A percentile compares a stretch with the other conserved stretches of the same genome.
Evolutionary conservation across 2,113 vertebrate genomes (phyloP).

Genomic region (Phrynosoma blainvillii): DNA sequence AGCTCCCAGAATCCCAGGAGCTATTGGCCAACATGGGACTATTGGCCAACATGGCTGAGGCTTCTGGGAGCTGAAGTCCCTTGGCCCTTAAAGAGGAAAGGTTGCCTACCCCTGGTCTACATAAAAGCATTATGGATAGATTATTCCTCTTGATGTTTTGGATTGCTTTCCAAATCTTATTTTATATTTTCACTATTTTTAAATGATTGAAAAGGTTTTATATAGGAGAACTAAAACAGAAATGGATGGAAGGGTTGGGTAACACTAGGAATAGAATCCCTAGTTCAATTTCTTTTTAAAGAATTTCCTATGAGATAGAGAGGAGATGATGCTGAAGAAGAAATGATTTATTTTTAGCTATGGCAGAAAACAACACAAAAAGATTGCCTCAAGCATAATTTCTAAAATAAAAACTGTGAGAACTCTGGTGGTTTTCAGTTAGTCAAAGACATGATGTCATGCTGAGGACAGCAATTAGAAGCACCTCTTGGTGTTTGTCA

Average conservation of each 20-base stretch:
- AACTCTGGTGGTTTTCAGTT: constrained; percentile 7
- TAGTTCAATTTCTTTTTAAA: constrained; percentile 49
- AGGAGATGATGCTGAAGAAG: constrained; percentile 28
- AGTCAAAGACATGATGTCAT: constrained; percentile 24
- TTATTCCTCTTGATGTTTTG: background rate
- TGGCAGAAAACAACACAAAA: background rate
- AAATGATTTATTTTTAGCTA: constrained; percentile 21
- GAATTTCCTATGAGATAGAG: constrained; percentile 34
- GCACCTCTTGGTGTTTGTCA: constrained; percentile 14
- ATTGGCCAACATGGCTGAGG: no score
- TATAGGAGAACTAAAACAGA: constrained; percentile 19
- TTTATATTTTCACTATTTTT: background rate
- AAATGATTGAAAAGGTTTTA: constrained; percentile 23
- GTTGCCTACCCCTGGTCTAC: no score
- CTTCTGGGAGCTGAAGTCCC: no score
- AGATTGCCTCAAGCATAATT: constrained; percentile 10
- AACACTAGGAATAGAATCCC: constrained; percentile 12
- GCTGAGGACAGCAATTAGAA: constrained; percentile 45
- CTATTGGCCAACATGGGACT: no score
- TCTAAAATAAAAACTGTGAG: constrained; percentile 33
- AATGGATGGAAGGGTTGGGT: background rate
- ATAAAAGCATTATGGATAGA: background rate
- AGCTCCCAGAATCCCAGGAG: no score
- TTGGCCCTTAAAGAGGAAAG: no score
- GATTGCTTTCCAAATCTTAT: background rate